Percentiles rank a stretch among this genome's conserved stretches.
Conservation (phyloP, 2,888 invertebrate genomes). For the Cephus runcator region DNA sequence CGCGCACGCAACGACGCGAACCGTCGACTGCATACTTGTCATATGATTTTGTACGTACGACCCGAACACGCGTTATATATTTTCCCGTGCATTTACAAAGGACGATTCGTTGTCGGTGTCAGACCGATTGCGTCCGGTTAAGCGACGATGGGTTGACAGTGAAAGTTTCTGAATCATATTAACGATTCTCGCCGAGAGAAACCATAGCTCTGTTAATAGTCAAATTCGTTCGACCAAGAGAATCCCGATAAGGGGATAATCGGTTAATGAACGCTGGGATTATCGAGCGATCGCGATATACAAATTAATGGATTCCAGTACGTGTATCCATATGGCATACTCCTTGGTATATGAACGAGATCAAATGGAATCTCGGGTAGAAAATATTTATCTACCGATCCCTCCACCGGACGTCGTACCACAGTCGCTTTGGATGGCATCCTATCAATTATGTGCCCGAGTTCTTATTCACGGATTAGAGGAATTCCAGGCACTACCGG, state of each 20-base stretch:
- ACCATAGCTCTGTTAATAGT: slow-evolving; percentile 41
- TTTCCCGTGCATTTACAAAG: not conserved
- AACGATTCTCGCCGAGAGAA: slow-evolving; percentile 34
- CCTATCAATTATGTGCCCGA: not conserved
- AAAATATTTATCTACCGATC: not conserved
- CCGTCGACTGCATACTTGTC: not conserved
- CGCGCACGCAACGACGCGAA: slow-evolving; percentile 32
- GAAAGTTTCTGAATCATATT: slow-evolving; percentile 57
- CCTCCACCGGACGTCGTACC: not conserved
- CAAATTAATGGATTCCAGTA: not conserved
- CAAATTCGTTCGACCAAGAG: slow-evolving; percentile 33
- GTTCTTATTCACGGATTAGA: not conserved
- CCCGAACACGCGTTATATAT: not conserved
- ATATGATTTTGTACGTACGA: not conserved
- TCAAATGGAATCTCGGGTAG: not conserved
- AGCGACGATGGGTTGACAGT: slow-evolving; percentile 52
- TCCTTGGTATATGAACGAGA: not conserved
- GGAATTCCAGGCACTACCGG: not conserved
- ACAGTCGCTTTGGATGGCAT: not conserved
- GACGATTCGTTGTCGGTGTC: not conserved
- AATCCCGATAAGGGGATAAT: slow-evolving; percentile 38
- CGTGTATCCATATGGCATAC: not conserved
- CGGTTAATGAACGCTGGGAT: slow-evolving; percentile 20
- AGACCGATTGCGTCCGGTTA: not conserved
- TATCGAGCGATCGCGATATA: not conserved